A percentile compares a stretch with the other conserved stretches of the same genome.
phyloP scores from a whole-genome alignment of 2,113 vertebrate species.

The Copsychus sechellarum region DNA sequence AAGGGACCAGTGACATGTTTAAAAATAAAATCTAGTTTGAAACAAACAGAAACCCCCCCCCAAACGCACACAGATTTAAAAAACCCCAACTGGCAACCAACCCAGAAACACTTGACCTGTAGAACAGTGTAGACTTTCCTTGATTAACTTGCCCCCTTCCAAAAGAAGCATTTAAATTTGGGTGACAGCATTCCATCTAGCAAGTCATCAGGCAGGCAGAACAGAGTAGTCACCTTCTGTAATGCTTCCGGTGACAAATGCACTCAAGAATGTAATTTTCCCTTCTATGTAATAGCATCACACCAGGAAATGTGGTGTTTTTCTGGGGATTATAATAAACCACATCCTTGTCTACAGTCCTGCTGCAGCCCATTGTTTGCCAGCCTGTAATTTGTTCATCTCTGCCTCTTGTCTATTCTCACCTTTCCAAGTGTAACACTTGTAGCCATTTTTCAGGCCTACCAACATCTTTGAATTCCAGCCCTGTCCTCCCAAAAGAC shows the following conservation, averaged over 20 bases:
- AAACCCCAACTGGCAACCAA: neutral
- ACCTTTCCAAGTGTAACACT: neutral
- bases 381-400: constrained; percentile 26
- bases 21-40: neutral
- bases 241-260: constrained; percentile 27
- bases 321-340: constrained; percentile 12
- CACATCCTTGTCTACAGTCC: constrained; percentile 30
- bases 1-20: neutral
- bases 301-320: constrained; percentile 26
- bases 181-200: neutral
- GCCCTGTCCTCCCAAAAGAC: neutral
- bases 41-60: neutral
- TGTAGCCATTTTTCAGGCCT: neutral
- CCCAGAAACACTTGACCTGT: neutral
- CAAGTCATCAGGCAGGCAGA: neutral
- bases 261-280: constrained; percentile 38
- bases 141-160: neutral
- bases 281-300: neutral
- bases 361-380: constrained; percentile 14
- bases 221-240: neutral
- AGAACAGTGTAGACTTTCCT: neutral
- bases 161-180: neutral
- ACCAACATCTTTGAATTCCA: neutral
- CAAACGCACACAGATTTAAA: neutral
- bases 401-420: neutral